Evolutionary conservation across 2,888 invertebrate species (phyloP), one percentile per base, ranked within the genome.

Genomic region (Phengaris alcon): DNA sequence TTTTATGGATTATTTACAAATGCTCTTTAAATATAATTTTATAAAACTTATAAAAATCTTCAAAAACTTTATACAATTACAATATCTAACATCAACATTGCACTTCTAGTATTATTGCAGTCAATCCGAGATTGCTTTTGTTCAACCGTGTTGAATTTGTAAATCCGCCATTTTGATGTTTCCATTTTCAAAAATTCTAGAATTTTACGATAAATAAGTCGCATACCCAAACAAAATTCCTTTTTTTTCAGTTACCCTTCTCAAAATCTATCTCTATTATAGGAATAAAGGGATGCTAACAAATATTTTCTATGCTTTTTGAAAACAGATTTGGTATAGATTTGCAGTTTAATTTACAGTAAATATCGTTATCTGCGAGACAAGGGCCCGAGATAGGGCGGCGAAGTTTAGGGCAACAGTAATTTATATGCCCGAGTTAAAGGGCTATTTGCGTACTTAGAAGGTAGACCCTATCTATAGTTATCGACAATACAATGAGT

Each of bases 81-180:
- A 79, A 51, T 79, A 82, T 82, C 86, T 89, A 75, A 51, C 57
- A 89, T 82, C 84, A 84, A 89, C 85, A 90, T 90, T 89, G 91
- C 89, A 90, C 90, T 85, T 85, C 82, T 82, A 83, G 83, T 84
- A 83, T 82, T 85, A 79, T 80, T 81, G 79, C 80, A 64, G 78
- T 79, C 79, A 83, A 83, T 81, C 81, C 80, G 80, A 79, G 79
- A 84, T 82, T 82, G 81, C 77, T 81, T 78, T 79, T 79, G 73
- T 68, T 68, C 44, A 68, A 44, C 48, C 12, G n/a, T 54, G 52
- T 69, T 70, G 12, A 55, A 51, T 57, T 54, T 35, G 10, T 51
- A 12, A 44, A 3, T 12, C n/a, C 57, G 74, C 74, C 59, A 74
- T 73, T 54, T 57, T 59, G 59, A 59, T 6, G 15, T 3, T 22